A percentile compares a stretch with the other conserved stretches of the same genome.
Conservation (phyloP, 2,113 vertebrate genomes). For the Brachypodius melanocephalos region DNA sequence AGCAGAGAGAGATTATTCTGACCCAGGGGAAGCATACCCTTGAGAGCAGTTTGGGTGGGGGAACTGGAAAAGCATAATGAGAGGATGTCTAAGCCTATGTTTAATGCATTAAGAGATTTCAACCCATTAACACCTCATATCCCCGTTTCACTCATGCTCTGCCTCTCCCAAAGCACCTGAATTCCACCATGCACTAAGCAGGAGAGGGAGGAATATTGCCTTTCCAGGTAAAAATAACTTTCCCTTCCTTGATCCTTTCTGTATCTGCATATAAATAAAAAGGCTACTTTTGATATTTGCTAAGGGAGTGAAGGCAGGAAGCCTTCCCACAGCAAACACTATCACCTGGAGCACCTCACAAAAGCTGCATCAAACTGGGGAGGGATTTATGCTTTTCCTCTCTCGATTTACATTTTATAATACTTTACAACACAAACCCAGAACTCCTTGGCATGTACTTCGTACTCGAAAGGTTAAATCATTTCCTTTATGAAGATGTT, state of each 20-base stretch:
- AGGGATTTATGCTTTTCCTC: neutral
- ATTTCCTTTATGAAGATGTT: constrained; percentile 11
- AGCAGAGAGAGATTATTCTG: constrained; percentile 20
- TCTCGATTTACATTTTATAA: neutral
- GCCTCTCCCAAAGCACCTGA: neutral
- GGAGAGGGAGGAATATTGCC: neutral
- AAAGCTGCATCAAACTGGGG: neutral
- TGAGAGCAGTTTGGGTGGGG: neutral
- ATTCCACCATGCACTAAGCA: constrained; percentile 9
- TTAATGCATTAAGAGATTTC: constrained; percentile 25
- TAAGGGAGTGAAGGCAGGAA: neutral
- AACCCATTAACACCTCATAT: constrained; percentile 30
- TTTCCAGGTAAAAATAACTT: neutral
- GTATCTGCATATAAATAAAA: neutral
- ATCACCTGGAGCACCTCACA: neutral
- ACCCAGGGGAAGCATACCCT: neutral
- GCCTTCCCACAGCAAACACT: neutral
- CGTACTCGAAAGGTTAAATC: neutral
- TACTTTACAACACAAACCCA: neutral
- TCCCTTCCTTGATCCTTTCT: neutral
- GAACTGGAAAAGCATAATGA: constrained; percentile 30
- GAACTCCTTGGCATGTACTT: neutral
- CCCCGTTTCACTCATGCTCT: neutral
- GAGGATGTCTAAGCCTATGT: neutral
- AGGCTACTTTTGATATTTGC: neutral